These are phyloP conservation scores for Megalops atlanticus DNA, from an alignment of 2,113 vertebrate genomes.

Conservation along the genomic window DNA sequence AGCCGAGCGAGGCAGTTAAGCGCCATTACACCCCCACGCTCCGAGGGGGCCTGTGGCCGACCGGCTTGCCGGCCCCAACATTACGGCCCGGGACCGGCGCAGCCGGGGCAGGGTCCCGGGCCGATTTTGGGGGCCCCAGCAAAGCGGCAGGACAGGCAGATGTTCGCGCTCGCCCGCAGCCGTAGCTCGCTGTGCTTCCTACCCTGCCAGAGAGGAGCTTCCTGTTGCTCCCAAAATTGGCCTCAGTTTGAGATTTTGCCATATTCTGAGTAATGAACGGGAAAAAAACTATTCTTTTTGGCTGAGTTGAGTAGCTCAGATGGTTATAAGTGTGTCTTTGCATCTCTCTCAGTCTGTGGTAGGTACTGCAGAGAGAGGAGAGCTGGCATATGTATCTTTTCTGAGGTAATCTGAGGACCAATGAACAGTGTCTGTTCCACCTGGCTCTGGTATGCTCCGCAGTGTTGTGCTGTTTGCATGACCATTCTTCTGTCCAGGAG, in stretches of 20 bases:
- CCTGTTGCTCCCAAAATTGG: constrained; percentile 53
- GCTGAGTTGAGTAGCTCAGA: background rate
- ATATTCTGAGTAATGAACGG: constrained; percentile 36
- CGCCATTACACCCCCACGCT: constrained; percentile 52
- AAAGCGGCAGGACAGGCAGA: constrained; percentile 34
- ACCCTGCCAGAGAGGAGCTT: constrained; percentile 33
- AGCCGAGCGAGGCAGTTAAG: constrained; percentile 50
- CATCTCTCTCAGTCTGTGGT: background rate
- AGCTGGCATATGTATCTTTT: background rate
- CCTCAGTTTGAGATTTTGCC: constrained; percentile 46
- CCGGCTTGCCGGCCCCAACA: constrained; percentile 25
- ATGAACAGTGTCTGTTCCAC: background rate
- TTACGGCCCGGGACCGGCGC: constrained; percentile 6
- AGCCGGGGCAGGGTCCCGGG: background rate
- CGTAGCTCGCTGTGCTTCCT: constrained; percentile 12
- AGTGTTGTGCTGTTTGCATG: background rate
- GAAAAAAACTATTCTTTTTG: background rate
- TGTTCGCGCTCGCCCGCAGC: constrained; percentile 36
- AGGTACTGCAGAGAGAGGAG: background rate
- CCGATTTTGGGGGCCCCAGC: background rate
- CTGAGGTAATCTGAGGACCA: background rate
- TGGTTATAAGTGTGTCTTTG: background rate
- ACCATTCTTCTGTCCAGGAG: background rate
- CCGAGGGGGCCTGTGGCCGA: constrained; percentile 24
- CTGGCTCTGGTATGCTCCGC: background rate